Base-by-base conservation (phyloP, 2,888 invertebrate genomes). In the Tryphoninae sp. region DNA sequence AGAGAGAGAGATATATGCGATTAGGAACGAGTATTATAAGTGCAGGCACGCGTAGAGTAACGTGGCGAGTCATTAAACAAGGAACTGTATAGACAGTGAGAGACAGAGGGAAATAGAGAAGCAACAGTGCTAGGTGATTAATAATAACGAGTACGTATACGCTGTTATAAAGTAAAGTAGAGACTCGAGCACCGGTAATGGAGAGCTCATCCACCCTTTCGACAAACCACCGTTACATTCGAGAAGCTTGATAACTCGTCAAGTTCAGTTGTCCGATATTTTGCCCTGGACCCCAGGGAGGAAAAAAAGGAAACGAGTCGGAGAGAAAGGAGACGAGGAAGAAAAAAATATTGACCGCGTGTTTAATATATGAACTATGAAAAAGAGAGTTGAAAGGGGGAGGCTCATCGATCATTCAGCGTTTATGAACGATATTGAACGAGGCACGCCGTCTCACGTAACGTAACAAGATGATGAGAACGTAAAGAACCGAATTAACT, bases 161-260 rank as follows among this genome's bases (percentile, higher is more conserved):
- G 22, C 42, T 53, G 4, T 16, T 53, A 53, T 7, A 53, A 58
- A 16, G 58, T 55, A 53, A 71, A 16, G 58, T 55, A 53, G 61
- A 55, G 69, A 55, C 69, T 33, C 33, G 33, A 68, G 53, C 61
- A 53, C 69, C 42, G 69, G 62, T 69, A 77, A 77, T 77, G 62
- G 68, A 77, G 77, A 69, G 53, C 77, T 69, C 77, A 71, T 77
- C 62, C 62, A 71, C 69, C 69, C 77, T 69, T 77, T 53, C 77
- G 69, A 45, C 69, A 53, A 42, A 53, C 61, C 62, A 16, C 62
- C 55, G 62, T 69, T 69, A 42, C 69, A 64, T 64, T 45, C 53
- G 9, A 55, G 40, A 51, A 59, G 59, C 61, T 76, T 76, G 59
- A 68, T 68, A 67, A 68, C 75, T 76, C 75, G 68, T 75, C 74